phyloP scores from a whole-genome alignment of 2,797 vertebrate genomes.

The Lacerta bilineata region DNA sequence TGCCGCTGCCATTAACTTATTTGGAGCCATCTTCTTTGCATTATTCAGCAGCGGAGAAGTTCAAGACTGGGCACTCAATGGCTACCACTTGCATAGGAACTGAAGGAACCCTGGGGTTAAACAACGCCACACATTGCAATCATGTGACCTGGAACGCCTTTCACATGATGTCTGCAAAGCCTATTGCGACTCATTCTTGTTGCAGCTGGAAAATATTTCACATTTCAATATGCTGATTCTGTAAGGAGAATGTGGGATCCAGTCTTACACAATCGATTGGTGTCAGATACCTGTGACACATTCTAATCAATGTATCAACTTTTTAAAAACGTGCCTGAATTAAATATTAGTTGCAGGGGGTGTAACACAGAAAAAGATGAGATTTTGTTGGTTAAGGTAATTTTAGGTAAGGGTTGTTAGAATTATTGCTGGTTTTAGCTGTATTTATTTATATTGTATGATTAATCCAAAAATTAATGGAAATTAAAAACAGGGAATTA shows the following conservation, averaged over 20 bases:
- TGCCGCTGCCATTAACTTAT: conserved; percentile 91
- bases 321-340: conserved; percentile 16
- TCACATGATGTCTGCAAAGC: conserved; percentile 62
- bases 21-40: conserved; percentile 91
- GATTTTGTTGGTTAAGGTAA: background rate
- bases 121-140: conserved; percentile 57
- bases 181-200: conserved; percentile 40
- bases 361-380: background rate
- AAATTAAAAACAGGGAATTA: conserved; percentile 9
- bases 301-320: conserved; percentile 22
- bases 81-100: conserved; percentile 78
- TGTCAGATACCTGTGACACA: background rate
- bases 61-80: conserved; percentile 91
- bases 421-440: conserved; percentile 20
- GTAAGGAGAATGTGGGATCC: background rate
- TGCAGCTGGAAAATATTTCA: conserved; percentile 10
- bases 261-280: background rate
- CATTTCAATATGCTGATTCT: background rate
- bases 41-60: conserved; percentile 90
- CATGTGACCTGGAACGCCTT: conserved; percentile 77
- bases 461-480: conserved; percentile 3
- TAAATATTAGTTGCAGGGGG: background rate
- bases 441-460: conserved; percentile 14
- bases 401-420: background rate
- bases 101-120: conserved; percentile 72